Percentiles rank a stretch among this genome's conserved stretches.
Conservation (phyloP, 2,888 invertebrate species). For the Phaedon cochleariae region DNA sequence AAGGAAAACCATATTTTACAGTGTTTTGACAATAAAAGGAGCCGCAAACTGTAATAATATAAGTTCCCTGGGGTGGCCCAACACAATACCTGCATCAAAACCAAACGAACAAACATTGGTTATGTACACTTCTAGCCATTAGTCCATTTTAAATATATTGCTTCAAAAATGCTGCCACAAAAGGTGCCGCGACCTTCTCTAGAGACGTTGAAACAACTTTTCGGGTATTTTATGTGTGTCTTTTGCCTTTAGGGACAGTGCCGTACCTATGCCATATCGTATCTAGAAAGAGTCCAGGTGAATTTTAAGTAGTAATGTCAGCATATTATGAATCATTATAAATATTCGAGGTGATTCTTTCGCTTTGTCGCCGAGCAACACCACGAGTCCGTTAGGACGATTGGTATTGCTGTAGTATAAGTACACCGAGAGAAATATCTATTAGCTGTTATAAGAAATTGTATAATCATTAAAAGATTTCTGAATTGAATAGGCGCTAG, state of each 20-base stretch:
- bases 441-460: no score
- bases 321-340: no score
- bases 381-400: no score
- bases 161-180: conserved; percentile 44
- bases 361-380: no score
- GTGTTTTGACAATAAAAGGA: conserved; percentile 37
- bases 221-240: conserved; percentile 16
- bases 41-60: conserved; percentile 37
- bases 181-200: conserved; percentile 17
- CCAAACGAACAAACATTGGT: conserved; percentile 55
- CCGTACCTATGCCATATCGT: neutral
- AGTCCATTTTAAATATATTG: conserved; percentile 57
- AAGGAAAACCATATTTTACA: conserved; percentile 35
- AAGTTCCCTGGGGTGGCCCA: conserved; percentile 52
- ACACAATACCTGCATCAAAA: conserved; percentile 55
- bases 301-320: no score
- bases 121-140: conserved; percentile 56
- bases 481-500: no score
- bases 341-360: no score
- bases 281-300: no score
- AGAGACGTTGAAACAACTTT: conserved; percentile 15
- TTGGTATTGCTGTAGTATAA: no score
- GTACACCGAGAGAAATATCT: no score
- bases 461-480: no score
- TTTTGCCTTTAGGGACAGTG: neutral